Conservation (phyloP, 2,113 vertebrate genomes). For the Chloropsis cyanopogon region DNA sequence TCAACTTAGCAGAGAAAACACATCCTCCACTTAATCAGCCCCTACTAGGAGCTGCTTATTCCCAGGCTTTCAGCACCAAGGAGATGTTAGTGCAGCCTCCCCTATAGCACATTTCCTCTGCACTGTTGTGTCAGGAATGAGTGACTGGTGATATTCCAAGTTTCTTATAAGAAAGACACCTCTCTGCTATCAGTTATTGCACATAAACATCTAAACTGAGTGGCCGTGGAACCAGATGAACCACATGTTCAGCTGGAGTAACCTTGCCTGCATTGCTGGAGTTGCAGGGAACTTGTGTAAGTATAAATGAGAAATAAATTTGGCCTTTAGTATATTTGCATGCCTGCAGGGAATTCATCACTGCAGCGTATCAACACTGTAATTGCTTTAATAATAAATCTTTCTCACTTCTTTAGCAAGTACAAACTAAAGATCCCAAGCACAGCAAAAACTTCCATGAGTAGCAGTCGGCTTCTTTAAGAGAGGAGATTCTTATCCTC, state of each 20-base stretch:
- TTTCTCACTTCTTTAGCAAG: not conserved
- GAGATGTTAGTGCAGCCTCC: not conserved
- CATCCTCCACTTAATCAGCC: not conserved
- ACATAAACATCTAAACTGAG: not conserved
- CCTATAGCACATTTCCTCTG: not conserved
- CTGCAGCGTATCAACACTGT: not conserved
- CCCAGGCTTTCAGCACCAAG: not conserved
- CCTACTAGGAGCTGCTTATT: not conserved
- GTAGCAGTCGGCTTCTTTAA: not conserved
- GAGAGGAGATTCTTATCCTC: not conserved
- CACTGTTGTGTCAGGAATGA: not conserved
- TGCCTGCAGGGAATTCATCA: not conserved
- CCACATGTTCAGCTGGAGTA: not conserved
- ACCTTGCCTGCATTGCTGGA: not conserved
- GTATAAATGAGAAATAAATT: not conserved
- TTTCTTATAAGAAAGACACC: not conserved
- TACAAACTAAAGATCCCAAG: not conserved
- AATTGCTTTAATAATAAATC: not conserved
- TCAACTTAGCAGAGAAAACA: not conserved
- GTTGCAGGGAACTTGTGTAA: not conserved
- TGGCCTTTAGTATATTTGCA: not conserved
- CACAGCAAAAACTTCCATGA: conserved; percentile 7
- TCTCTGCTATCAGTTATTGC: not conserved
- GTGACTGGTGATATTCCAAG: not conserved
- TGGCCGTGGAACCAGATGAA: not conserved